Base-by-base conservation (phyloP, 1,140 invertebrate species). In the Ceratosolen solmsi region DNA sequence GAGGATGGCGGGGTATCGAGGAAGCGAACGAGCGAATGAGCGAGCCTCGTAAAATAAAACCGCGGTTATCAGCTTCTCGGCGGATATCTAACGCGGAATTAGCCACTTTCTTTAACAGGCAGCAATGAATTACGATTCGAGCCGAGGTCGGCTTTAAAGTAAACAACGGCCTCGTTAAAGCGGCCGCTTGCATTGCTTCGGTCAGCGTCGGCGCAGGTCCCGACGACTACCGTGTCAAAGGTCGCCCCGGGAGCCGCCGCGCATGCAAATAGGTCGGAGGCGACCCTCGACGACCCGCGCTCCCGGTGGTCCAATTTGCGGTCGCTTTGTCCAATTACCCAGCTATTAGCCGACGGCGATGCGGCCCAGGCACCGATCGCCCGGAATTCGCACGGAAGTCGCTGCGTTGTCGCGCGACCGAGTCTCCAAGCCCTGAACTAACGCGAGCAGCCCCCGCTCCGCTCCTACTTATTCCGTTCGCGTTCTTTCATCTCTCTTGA, bases 301-400 rank as follows among this genome's bases (percentile, higher is more conserved):
- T 22, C 58, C 33, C 86, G 87, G 87, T 88, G 87, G 87, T 88
- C 87, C 87, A 88, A 88, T 88, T 88, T 88, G 87, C 87, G 87
- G 87, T 84, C 83, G 86, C 87, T 88, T 88, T 88, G 87, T 87
- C 84, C 87, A 88, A 88, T 88, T 88, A 88, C 82, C 25, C 74
- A 77, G 9, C 83, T 84, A 87, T 88, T 88, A 86, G 82, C 83
- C 86, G 85, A 85, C 86, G 86, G 76, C 84, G 82, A 86, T 82
- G 81, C 41, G 38, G 22, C 36, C 13, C 1, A 2, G 7, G 30
- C 27, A 27, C 25, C 38, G 41, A 54, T 54, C 51, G 33, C 20
- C 15, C 36, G 63, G 51, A 36, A 46, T 38, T 56, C 82, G 77
- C 80, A 73, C 82, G 79, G 81, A 78, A 84, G 83, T 68, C 78